These are phyloP conservation scores for Raja brachyura DNA, from an alignment of 2,113 vertebrate species.

Conservation along the genomic window DNA sequence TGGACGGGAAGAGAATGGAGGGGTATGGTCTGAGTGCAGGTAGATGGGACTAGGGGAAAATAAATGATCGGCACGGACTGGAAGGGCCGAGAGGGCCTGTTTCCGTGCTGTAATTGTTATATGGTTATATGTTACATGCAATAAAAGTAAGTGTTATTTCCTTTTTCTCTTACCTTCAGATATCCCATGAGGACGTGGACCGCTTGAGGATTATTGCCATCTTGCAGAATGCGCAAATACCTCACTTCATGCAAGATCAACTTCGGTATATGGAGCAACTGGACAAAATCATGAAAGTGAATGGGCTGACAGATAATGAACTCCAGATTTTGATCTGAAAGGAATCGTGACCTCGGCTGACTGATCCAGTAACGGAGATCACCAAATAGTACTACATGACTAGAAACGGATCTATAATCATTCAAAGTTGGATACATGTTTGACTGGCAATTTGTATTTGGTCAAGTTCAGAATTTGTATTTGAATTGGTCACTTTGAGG, in stretches of 20 bases:
- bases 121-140: too few species aligned
- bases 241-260: constrained; percentile 81
- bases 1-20: too few species aligned
- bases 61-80: too few species aligned
- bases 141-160: background rate
- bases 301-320: constrained; percentile 74
- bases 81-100: too few species aligned
- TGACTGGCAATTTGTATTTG: constrained; percentile 36
- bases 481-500: constrained; percentile 7
- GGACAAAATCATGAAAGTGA: constrained; percentile 83
- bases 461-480: background rate
- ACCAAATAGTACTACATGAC: background rate
- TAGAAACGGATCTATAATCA: background rate
- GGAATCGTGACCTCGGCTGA: background rate
- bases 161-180: constrained; percentile 51
- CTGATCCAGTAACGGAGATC: background rate
- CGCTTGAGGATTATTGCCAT: constrained; percentile 69
- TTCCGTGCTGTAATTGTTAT: too few species aligned
- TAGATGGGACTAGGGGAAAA: too few species aligned
- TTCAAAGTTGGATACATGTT: constrained; percentile 12
- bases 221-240: constrained; percentile 72
- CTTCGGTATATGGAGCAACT: constrained; percentile 72
- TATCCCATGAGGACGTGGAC: constrained; percentile 84
- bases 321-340: constrained; percentile 50
- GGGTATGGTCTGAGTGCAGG: too few species aligned